Evolutionary conservation across 2,113 vertebrate species (phyloP), one percentile per base, ranked within the genome.

Genomic region (Grantiella picta): DNA sequence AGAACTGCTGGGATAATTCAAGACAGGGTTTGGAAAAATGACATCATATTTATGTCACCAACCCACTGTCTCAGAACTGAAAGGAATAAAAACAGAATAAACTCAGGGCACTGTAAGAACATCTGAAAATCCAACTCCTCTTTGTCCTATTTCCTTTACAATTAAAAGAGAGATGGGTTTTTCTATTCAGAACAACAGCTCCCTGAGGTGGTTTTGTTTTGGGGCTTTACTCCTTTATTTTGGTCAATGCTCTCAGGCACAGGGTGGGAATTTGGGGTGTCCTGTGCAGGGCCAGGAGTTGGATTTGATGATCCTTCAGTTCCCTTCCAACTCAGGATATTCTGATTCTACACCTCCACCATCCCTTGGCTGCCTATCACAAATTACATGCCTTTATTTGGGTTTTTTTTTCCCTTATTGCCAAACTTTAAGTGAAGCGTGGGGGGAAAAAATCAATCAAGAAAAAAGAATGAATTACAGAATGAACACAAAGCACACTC

Each of bases 401-500:
- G 6, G 31, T 15, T 5, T 40, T 64, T 54, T 17, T 5, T 4
- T 21, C 40, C 22, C 12, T 45, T 49, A 42, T 7, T 47, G 52
- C 18, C 22, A 82, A 76, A 57, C n/a, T 57, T 44, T 12, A 47
- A 29, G 18, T 44, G 8, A 82, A 52, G 14, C n/a, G n/a, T 5
- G 22, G 8, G 11, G 42, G 42, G 7, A 17, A 17, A 44, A 44
- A 44, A 35, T 15, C 15, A 52, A 36, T 44, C 1, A 10, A 35
- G 53, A 16, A 42, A 42, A 42, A 42, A 42, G 0, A 52, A 86
- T 36, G 5, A 68, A 68, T 1, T 33, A 11, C 44, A 15, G 18
- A 44, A 36, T 27, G 31, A 59, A 13, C 11, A 50, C 19, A 44
- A 79, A n/a, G 1, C 36, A 60, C 18, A 85, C 98, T 98, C 96